A percentile compares a stretch with the other conserved stretches of the same genome.
Evolutionary conservation across 35 echinoderm and acorn worm genomes (phyloP).

Genomic region (Ptychodera flava): DNA sequence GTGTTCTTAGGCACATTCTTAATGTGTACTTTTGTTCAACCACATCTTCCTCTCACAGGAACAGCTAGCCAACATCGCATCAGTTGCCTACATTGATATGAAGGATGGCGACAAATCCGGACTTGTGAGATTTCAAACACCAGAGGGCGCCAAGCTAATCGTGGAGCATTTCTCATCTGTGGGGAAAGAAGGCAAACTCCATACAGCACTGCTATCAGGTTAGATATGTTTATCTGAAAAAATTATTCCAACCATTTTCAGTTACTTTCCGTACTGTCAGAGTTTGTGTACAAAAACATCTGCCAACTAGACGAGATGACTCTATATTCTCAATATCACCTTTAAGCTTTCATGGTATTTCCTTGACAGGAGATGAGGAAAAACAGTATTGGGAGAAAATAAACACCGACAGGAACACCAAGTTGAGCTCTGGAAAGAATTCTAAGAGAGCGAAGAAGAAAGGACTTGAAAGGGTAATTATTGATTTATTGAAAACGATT

Average conservation of each 20-base stretch:
- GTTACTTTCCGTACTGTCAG: not conserved
- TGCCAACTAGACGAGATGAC: too few species aligned
- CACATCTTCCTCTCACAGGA: constrained; percentile 31
- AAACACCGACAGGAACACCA: constrained; percentile 39
- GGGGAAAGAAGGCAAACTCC: not conserved
- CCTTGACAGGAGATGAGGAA: constrained; percentile 68
- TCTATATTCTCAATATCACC: too few species aligned
- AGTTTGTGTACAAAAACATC: not conserved
- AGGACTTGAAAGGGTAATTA: constrained; percentile 48
- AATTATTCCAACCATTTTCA: not conserved
- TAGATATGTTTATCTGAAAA: too few species aligned
- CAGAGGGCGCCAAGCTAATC: constrained; percentile 51
- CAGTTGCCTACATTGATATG: constrained; percentile 78
- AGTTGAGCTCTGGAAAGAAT: constrained; percentile 43
- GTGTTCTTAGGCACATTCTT: too few species aligned
- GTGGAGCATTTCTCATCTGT: not conserved
- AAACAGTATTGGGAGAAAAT: constrained; percentile 85
- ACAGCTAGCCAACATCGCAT: constrained; percentile 38
- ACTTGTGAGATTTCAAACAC: constrained; percentile 53
- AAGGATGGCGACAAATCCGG: constrained; percentile 48
- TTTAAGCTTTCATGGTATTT: too few species aligned
- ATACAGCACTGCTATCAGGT: not conserved
- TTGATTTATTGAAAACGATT: too few species aligned
- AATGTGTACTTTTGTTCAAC: too few species aligned
- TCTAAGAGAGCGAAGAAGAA: constrained; percentile 42